A percentile compares a stretch with the other conserved stretches of the same genome.
Evolutionary conservation across 2,888 invertebrate genomes (phyloP).

Genomic region (Tetramorium bicarinatum): DNA sequence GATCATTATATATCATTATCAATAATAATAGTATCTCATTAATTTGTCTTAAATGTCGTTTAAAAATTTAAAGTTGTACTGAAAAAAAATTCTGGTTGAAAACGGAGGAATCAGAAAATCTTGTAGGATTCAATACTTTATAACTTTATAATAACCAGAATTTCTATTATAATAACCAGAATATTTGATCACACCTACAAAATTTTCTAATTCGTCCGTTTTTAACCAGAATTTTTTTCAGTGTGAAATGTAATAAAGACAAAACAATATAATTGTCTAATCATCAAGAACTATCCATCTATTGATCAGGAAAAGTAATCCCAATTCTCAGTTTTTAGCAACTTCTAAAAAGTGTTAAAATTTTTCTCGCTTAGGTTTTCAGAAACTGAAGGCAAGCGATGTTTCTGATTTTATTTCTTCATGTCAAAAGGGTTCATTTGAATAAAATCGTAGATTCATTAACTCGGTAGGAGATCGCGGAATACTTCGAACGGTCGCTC

Average conservation of each 20-base stretch:
- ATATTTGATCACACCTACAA: no score
- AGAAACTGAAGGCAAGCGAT: not conserved
- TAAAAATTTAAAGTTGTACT: not conserved
- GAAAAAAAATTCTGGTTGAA: no score
- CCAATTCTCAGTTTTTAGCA: not conserved
- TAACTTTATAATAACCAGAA: no score
- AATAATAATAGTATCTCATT: not conserved
- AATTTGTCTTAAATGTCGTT: not conserved
- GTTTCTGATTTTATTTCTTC: not conserved
- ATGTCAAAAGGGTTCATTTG: slow-evolving; percentile 29
- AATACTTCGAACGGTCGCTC: slow-evolving; percentile 40
- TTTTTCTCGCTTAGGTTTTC: not conserved
- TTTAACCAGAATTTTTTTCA: no score
- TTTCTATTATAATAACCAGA: no score
- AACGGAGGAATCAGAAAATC: no score
- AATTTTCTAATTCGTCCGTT: no score
- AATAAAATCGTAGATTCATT: slow-evolving; percentile 58
- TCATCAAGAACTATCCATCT: not conserved
- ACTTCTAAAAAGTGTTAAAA: not conserved
- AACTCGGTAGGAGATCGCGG: slow-evolving; percentile 55
- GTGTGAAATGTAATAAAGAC: not conserved
- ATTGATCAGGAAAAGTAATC: not conserved
- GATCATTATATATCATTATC: not conserved
- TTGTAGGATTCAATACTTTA: no score
- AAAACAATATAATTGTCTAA: slow-evolving; percentile 21